Percentiles rank a stretch among this genome's conserved stretches.
Conservation (phyloP, 2,888 invertebrate genomes). For the Drosophila suboccidentalis region DNA sequence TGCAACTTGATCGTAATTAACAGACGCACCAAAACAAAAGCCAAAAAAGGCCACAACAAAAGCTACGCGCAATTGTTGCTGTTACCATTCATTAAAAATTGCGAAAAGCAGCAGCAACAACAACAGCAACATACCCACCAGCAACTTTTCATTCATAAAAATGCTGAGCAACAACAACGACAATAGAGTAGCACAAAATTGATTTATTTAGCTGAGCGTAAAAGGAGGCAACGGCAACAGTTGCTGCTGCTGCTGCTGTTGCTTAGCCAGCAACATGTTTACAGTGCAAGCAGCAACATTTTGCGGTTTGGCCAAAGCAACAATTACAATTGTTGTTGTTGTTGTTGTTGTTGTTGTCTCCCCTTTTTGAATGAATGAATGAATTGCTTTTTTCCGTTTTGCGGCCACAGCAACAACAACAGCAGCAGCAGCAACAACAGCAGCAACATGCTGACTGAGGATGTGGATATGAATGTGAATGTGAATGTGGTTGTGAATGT, state of each 20-base stretch:
- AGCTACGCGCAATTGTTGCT: constrained; percentile 54
- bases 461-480: constrained; percentile 55
- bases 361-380: constrained; percentile 70
- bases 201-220: constrained; percentile 64
- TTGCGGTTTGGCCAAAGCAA: constrained; percentile 75
- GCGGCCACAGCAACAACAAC: constrained; percentile 34
- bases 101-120: constrained; percentile 39
- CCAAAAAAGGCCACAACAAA: constrained; percentile 59
- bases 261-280: constrained; percentile 65
- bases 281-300: constrained; percentile 61
- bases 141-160: constrained; percentile 73
- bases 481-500: constrained; percentile 46
- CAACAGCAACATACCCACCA: constrained; percentile 27
- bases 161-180: constrained; percentile 48
- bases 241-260: constrained; percentile 15
- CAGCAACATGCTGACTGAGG: constrained; percentile 54
- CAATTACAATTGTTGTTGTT: constrained; percentile 51
- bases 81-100: constrained; percentile 71
- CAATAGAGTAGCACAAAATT: constrained; percentile 47
- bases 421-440: constrained; percentile 23
- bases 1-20: constrained; percentile 70
- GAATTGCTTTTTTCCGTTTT: constrained; percentile 81
- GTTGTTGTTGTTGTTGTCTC: constrained; percentile 54
- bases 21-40: constrained; percentile 33
- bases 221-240: constrained; percentile 48